Conservation (phyloP, 2,888 invertebrate species). For the Mythimna lalbum region DNA sequence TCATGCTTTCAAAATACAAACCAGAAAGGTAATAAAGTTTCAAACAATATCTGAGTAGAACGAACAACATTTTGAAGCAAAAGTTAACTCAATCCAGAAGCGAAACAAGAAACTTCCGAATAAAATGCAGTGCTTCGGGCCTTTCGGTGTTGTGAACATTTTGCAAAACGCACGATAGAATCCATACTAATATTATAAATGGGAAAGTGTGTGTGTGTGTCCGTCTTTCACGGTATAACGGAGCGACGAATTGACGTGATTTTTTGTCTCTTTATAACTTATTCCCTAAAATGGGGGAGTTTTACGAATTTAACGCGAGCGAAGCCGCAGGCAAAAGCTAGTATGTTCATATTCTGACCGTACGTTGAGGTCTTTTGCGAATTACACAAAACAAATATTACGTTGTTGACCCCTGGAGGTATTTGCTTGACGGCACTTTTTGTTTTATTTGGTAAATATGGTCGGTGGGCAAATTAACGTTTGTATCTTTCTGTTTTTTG, state of each 20-base stretch:
- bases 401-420: not conserved
- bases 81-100: constrained; percentile 21
- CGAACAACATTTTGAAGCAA: not conserved
- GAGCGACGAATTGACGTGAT: no score
- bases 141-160: constrained; percentile 13
- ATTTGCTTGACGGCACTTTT: constrained; percentile 7
- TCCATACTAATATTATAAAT: no score
- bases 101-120: not conserved
- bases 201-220: no score
- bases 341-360: not conserved
- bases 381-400: constrained; percentile 22
- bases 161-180: constrained; percentile 6
- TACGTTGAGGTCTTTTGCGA: constrained; percentile 6
- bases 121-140: constrained; percentile 11
- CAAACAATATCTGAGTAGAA: not conserved
- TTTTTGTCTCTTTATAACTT: no score
- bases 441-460: constrained; percentile 5
- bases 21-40: constrained; percentile 3
- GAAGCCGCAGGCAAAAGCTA: no score
- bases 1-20: no score
- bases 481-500: constrained; percentile 7
- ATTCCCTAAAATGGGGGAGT: no score
- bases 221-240: no score
- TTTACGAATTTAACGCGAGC: no score
- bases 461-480: constrained; percentile 1